These are phyloP conservation scores for Drosophila anomalata DNA, from an alignment of 2,888 invertebrate genomes.

Conservation along the genomic window DNA sequence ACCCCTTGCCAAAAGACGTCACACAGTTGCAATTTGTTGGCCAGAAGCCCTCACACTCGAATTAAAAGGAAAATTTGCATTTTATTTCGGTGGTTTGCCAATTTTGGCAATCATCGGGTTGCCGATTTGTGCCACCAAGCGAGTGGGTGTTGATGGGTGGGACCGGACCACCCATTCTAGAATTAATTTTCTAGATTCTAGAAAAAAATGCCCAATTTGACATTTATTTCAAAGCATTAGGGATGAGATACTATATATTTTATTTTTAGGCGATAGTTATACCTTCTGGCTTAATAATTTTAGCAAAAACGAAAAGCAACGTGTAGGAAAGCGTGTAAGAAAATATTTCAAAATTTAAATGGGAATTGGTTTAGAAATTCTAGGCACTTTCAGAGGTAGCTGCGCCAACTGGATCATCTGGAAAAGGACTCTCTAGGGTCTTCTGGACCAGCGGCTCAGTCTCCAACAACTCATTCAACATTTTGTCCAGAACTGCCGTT, in stretches of 20 bases:
- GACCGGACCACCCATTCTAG: too few relatives aligned
- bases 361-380: too few relatives aligned
- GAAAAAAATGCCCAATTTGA: slow-evolving; percentile 44
- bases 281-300: too few relatives aligned
- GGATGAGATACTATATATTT: too few relatives aligned
- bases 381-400: background rate
- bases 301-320: too few relatives aligned
- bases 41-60: slow-evolving; percentile 39
- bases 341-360: too few relatives aligned
- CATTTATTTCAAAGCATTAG: slow-evolving; percentile 1
- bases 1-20: slow-evolving; percentile 59
- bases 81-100: slow-evolving; percentile 24
- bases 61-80: slow-evolving; percentile 43
- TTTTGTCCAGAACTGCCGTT: background rate
- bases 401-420: background rate
- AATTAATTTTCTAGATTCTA: slow-evolving; percentile 3
- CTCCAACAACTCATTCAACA: background rate
- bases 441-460: background rate
- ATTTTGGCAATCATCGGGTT: slow-evolving; percentile 29
- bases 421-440: background rate
- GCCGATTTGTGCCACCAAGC: slow-evolving; percentile 32
- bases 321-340: too few relatives aligned
- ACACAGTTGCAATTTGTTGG: slow-evolving; percentile 53
- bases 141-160: slow-evolving; percentile 45
- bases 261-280: too few relatives aligned